These are phyloP conservation scores for Digitonthophagus gazella DNA, from an alignment of 2,888 invertebrate genomes.

Conservation along the genomic window DNA sequence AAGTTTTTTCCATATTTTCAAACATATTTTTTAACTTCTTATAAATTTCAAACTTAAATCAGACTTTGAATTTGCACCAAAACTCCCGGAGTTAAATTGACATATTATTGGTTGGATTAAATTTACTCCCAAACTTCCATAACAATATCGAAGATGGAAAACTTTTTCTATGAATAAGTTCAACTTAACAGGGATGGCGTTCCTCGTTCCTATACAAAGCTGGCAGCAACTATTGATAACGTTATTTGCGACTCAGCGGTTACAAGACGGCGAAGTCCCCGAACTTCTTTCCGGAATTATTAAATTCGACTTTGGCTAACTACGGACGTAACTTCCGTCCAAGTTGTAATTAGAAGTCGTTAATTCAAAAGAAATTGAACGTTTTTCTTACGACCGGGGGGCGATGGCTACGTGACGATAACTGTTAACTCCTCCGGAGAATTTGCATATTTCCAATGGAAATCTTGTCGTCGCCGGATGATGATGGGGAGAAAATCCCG, in stretches of 20 bases:
- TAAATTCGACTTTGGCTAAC: background rate
- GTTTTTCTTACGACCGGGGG: background rate
- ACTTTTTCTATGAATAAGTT: background rate
- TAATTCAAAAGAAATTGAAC: background rate
- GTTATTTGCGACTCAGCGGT: background rate
- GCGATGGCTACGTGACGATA: background rate
- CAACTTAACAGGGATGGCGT: background rate
- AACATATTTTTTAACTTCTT: background rate
- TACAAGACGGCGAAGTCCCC: background rate
- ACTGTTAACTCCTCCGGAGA: background rate
- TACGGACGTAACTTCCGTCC: background rate
- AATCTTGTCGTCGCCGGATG: background rate
- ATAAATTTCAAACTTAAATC: background rate
- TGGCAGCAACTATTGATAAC: background rate
- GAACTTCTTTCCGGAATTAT: background rate
- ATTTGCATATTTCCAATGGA: background rate
- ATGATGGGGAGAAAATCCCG: background rate
- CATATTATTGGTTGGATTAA: background rate
- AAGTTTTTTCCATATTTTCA: background rate
- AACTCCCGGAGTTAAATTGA: background rate
- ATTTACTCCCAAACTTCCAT: background rate
- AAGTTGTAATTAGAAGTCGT: background rate
- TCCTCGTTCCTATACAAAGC: background rate
- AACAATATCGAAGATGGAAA: background rate
- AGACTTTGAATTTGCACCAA: background rate